Evolutionary conservation across 1,140 invertebrate species (phyloP).

Genomic region (Papilio polyxenes): DNA sequence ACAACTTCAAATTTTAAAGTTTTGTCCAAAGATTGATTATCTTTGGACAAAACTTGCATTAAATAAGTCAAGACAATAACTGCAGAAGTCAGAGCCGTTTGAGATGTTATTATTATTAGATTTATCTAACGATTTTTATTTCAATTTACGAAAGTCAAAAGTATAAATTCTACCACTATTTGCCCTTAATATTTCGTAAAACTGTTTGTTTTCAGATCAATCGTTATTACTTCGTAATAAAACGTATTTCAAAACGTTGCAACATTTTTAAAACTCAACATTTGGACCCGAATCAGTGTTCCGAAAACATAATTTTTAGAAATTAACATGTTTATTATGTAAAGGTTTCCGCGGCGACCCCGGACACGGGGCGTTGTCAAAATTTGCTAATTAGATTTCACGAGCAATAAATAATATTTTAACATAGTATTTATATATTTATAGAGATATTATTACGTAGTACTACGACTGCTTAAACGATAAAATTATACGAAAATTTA

Average conservation of each 20-base stretch:
- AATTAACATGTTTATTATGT: constrained; percentile 23
- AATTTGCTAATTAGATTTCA: constrained; percentile 20
- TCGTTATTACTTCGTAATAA: too few species aligned
- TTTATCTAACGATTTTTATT: too few species aligned
- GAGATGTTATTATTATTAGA: too few species aligned
- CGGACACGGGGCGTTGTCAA: constrained; percentile 6
- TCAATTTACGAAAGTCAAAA: too few species aligned
- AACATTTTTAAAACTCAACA: not conserved
- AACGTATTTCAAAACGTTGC: not conserved
- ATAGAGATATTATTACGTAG: constrained; percentile 18
- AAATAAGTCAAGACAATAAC: too few species aligned
- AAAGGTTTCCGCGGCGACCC: not conserved
- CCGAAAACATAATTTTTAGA: not conserved
- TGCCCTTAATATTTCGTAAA: too few species aligned
- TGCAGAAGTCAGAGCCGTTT: too few species aligned
- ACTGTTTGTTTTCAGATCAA: too few species aligned
- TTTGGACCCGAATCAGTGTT: not conserved
- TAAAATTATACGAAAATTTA: not conserved
- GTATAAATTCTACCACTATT: too few species aligned
- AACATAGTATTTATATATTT: not conserved
- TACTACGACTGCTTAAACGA: not conserved
- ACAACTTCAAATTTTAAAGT: too few species aligned
- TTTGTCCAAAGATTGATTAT: too few species aligned
- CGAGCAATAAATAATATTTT: constrained; percentile 24
- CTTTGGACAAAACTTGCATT: too few species aligned